These are phyloP conservation scores for Pipra filicauda DNA, from an alignment of 2,113 vertebrate genomes.

Conservation along the genomic window DNA sequence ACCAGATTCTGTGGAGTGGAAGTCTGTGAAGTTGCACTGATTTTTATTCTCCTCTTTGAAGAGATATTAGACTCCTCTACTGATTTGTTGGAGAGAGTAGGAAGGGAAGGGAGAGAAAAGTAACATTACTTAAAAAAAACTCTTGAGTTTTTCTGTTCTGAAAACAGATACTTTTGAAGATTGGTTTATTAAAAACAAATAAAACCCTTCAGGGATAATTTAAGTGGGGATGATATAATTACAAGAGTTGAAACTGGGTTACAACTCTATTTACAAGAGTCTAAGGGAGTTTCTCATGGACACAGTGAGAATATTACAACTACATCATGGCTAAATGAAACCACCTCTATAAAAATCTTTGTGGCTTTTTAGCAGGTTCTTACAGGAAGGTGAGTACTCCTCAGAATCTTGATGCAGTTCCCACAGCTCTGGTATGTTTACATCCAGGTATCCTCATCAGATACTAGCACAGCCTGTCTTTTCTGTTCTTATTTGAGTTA, in stretches of 20 bases:
- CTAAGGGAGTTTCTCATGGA: conserved; percentile 28
- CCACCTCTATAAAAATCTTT: not conserved
- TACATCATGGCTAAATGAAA: conserved; percentile 19
- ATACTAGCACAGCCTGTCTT: not conserved
- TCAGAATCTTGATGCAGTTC: conserved; percentile 12
- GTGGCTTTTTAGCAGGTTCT: conserved; percentile 45
- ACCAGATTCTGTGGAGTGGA: not conserved
- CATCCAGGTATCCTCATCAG: not conserved
- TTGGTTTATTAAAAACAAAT: conserved; percentile 5
- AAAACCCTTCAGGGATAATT: not conserved
- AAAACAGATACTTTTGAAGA: not conserved
- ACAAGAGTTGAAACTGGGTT: not conserved
- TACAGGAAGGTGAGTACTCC: conserved; percentile 30
- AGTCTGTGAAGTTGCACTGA: not conserved
- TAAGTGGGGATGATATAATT: not conserved
- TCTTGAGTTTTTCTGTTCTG: not conserved
- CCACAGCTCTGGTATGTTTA: conserved; percentile 9
- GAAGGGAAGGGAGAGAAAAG: not conserved
- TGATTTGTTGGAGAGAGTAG: not conserved
- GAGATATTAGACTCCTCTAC: not conserved
- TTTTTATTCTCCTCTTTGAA: not conserved
- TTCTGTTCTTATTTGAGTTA: not conserved
- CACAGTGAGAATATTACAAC: not conserved
- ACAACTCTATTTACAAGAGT: not conserved
- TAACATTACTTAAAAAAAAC: not conserved